Conservation (phyloP, 1,140 invertebrate genomes). For the Brachionus asplanchnoidis region DNA sequence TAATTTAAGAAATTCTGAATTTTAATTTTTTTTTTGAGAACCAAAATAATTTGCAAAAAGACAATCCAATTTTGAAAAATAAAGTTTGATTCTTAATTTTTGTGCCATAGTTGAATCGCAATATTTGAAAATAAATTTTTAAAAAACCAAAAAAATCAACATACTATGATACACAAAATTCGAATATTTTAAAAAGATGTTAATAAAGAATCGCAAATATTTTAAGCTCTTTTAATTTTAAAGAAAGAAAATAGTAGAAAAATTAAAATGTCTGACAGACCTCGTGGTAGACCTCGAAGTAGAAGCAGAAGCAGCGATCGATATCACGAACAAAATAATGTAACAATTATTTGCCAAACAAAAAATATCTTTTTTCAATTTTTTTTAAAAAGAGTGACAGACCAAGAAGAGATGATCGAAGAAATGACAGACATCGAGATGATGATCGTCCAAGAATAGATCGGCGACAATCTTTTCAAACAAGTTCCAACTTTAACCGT, state of each 20-base stretch:
- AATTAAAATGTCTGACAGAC: not conserved
- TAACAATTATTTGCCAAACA: not conserved
- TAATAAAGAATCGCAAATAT: not conserved
- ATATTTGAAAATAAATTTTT: too few relatives aligned
- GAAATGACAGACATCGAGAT: not conserved
- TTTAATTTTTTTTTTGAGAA: too few relatives aligned
- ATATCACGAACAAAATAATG: not conserved
- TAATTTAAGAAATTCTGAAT: too few relatives aligned
- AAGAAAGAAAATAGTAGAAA: not conserved
- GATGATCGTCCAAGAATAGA: not conserved
- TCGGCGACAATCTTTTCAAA: not conserved
- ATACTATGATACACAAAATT: not conserved
- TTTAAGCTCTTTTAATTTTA: not conserved
- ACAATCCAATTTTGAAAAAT: too few relatives aligned
- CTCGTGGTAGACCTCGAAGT: not conserved
- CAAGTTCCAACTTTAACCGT: not conserved
- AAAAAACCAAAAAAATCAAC: not conserved
- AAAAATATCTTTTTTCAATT: not conserved
- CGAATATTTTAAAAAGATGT: not conserved
- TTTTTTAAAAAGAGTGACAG: not conserved
- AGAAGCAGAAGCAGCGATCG: slow-evolving; percentile 5
- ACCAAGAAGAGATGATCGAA: not conserved
- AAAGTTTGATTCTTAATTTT: too few relatives aligned
- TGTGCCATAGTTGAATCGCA: too few relatives aligned
- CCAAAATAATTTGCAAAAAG: too few relatives aligned